Base-by-base conservation (phyloP, 2,797 vertebrate species). In the Acanthurus leucopareius region DNA sequence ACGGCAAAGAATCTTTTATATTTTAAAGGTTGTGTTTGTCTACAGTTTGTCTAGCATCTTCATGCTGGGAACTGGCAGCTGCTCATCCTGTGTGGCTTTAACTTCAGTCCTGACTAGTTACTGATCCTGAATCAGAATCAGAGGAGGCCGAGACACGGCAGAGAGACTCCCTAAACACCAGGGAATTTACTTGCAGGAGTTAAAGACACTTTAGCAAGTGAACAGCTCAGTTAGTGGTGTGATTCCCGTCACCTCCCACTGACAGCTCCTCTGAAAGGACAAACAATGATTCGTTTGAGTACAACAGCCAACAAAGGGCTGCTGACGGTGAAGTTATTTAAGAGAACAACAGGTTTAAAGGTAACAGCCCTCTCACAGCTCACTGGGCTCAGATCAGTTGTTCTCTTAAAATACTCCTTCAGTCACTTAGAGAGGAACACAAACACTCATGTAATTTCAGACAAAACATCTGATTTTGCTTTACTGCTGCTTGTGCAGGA, bases 251-350 rank as follows among this genome's bases (percentile, higher is more conserved):
- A 45, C 80, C 88, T 80, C 80, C 87, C 59, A 42, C 84, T 25
- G 25, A 25, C 25, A 25, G 25, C 76, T 66, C 65, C 79, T 82
- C 64, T 83, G 40, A 62, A 51, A 66, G 79, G 71, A 10, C 84
- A 70, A 71, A 87, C 88, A 89, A 79, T 72, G 73, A 73, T 73
- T 90, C 82, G 90, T 85, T 73, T 59, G 47, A 84, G 69, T 66
- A 66, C 73, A 82, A 88, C 61, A 60, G 62, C 60, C 20, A 35
- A 90, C 88, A 92, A 89, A 86, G 77, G 77, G 53, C 48, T 16
- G 64, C 76, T 78, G 19, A 88, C 87, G 79, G 71, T 78, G 63
- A 84, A 79, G 83, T 88, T 86, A 90, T 93, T 92, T 86, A 88
- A 87, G 62, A 76, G 79, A 82, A 80, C 61, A 77, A 70, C 72